phyloP scores from a whole-genome alignment of 2,888 invertebrate species.

The Melieria omissa region DNA sequence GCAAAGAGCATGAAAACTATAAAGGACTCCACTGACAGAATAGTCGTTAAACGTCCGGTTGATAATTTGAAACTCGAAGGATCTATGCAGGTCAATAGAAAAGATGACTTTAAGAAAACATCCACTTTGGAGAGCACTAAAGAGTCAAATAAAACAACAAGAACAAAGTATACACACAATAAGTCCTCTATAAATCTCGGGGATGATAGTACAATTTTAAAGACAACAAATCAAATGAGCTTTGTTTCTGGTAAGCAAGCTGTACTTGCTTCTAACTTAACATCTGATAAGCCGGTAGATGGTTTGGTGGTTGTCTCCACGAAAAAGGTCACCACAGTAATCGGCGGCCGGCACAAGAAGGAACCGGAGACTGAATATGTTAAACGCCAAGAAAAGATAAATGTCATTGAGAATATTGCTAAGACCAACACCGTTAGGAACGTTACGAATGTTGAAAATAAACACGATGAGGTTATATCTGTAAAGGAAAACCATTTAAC shows the following conservation, averaged over 20 bases:
- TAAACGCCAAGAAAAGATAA: constrained; percentile 59
- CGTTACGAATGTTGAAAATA: constrained; percentile 57
- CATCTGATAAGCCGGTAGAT: constrained; percentile 66
- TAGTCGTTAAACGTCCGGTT: constrained; percentile 69
- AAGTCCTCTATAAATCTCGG: constrained; percentile 75
- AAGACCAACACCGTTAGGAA: constrained; percentile 60
- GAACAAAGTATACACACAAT: constrained; percentile 50
- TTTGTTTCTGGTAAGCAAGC: constrained; percentile 68
- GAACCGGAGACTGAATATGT: constrained; percentile 64
- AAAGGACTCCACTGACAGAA: constrained; percentile 70
- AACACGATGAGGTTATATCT: constrained; percentile 55
- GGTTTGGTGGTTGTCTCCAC: constrained; percentile 70
- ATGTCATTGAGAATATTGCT: constrained; percentile 62
- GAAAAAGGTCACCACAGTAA: constrained; percentile 67
- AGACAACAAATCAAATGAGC: constrained; percentile 72
- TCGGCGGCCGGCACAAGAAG: constrained; percentile 59
- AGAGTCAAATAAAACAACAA: constrained; percentile 36
- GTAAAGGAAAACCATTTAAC: constrained; percentile 52
- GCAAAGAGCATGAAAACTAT: constrained; percentile 67
- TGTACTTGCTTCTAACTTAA: constrained; percentile 64
- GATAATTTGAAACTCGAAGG: constrained; percentile 75
- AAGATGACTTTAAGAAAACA: constrained; percentile 49
- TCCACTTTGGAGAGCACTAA: constrained; percentile 45
- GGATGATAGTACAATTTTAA: constrained; percentile 69
- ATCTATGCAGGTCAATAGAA: constrained; percentile 53